Evolutionary conservation across 2,113 vertebrate genomes (phyloP), one percentile per base, ranked within the genome.

Genomic region (Peromyscus polionotus): DNA sequence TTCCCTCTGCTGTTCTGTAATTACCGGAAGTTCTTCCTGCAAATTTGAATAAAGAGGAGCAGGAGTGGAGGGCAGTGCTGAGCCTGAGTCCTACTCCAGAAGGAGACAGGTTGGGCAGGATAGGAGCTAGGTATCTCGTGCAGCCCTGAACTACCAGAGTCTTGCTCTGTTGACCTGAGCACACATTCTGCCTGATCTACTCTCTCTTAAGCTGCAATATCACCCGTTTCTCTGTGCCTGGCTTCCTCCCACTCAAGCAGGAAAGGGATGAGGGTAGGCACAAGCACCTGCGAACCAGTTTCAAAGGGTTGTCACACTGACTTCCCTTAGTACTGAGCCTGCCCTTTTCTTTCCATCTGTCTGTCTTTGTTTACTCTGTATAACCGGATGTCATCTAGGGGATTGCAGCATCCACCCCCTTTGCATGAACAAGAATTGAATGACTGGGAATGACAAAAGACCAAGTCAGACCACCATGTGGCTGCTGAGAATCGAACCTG

Each of bases 21-120:
- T 42, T 45, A 45, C 14, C 7, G 65, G 48, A 73, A 28, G 51
- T 28, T n/a, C 51, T 72, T 20, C 12, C 51, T 75, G 36, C 14
- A 42, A 39, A 59, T 33, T 13, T 39, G 67, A 11, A 4, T 39
- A 57, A 36, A 19, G n/a, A 36, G 63, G 48, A n/a, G 36, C 48
- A 57, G 67, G 51, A 14, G 7, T 39, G 8, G n/a, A 73, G 51
- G 3, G 7, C 12, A 12, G 68, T 31, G n/a, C 68, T 10, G 24
- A 59, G 36, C 24, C 22, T 19, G 4, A 42, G 20, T 0, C 8
- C 0, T 16, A 1, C 1, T 31, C 51, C 1, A 5, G 20, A 39
- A 24, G 20, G 68, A n/a, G 33, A 3, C 22, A 51, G 36, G 87
- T 5, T n/a, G 45, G 19, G 33, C n/a, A 59, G 51, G 20, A 72